Conservation (phyloP, 2,888 invertebrate genomes). For the Rhodophaea formosa region DNA sequence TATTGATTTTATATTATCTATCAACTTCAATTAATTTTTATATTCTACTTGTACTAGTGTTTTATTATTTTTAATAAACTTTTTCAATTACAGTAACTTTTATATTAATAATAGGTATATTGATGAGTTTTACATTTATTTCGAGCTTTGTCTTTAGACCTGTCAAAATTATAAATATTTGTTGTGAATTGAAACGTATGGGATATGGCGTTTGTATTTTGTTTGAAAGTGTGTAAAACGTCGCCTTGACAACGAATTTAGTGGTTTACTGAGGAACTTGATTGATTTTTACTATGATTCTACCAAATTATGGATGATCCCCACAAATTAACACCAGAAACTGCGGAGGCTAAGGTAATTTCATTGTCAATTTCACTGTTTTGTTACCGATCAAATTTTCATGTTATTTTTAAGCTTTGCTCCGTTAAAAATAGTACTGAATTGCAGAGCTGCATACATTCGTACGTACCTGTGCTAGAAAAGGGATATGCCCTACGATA, state of each 20-base stretch:
- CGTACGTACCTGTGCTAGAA: slow-evolving; percentile 34
- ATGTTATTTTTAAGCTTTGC: slow-evolving; percentile 56
- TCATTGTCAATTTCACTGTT: slow-evolving; percentile 19
- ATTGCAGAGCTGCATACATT: slow-evolving; percentile 54
- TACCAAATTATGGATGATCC: slow-evolving; percentile 75
- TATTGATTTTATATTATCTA: no score
- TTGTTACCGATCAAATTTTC: slow-evolving; percentile 33
- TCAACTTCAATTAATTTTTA: no score
- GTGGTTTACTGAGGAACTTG: slow-evolving; percentile 56
- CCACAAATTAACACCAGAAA: slow-evolving; percentile 49
- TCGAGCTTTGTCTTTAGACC: neutral
- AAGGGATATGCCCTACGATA: slow-evolving; percentile 9
- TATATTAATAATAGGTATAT: no score
- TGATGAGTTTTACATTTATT: no score
- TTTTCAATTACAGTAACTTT: no score
- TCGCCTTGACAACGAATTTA: slow-evolving; percentile 75
- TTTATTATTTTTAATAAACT: no score
- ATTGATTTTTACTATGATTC: slow-evolving; percentile 68
- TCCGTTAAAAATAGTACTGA: slow-evolving; percentile 61
- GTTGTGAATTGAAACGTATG: slow-evolving; percentile 35
- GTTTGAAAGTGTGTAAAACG: slow-evolving; percentile 62
- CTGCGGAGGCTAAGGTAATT: slow-evolving; percentile 64
- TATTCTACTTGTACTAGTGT: no score
- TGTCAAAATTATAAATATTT: slow-evolving; percentile 16
- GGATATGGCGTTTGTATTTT: slow-evolving; percentile 61